A percentile compares a stretch with the other conserved stretches of the same genome.
Evolutionary conservation across 2,113 vertebrate genomes (phyloP).

Genomic region (Ochotona curzoniae): DNA sequence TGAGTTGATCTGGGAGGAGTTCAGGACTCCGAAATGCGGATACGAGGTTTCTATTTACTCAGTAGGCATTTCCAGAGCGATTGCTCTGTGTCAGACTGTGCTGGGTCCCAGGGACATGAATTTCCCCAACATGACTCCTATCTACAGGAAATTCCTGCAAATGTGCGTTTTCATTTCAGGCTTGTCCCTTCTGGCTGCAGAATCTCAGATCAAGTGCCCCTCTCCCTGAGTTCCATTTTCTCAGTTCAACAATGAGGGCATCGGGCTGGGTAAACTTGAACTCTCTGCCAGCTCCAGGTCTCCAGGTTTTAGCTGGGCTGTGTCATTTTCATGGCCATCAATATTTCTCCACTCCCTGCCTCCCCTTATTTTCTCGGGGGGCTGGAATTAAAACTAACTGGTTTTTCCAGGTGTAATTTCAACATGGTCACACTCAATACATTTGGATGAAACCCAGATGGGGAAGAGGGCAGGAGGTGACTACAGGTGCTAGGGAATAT

Average conservation of each 20-base stretch:
- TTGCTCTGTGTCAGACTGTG: neutral
- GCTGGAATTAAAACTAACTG: constrained; percentile 25
- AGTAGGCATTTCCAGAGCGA: neutral
- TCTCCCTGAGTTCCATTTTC: neutral
- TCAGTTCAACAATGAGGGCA: neutral
- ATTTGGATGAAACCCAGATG: constrained; percentile 17
- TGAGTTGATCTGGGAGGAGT: neutral
- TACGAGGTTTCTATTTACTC: neutral
- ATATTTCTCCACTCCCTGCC: constrained; percentile 64
- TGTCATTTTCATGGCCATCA: constrained; percentile 36
- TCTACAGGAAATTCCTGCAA: neutral
- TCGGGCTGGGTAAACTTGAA: neutral
- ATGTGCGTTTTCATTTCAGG: neutral
- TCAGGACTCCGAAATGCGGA: neutral
- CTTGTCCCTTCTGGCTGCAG: neutral
- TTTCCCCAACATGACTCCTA: neutral
- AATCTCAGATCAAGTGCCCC: neutral
- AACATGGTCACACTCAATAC: constrained; percentile 12
- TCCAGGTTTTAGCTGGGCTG: constrained; percentile 29
- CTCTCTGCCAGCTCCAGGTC: neutral
- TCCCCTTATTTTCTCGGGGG: constrained; percentile 48
- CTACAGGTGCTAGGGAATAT: neutral
- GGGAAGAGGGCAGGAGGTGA: neutral
- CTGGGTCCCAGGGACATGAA: neutral
- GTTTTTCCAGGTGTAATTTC: constrained; percentile 50